Percentiles rank a stretch among this genome's conserved stretches.
Conservation (phyloP, 2,888 invertebrate species). For the Ctenicera cuprea region DNA sequence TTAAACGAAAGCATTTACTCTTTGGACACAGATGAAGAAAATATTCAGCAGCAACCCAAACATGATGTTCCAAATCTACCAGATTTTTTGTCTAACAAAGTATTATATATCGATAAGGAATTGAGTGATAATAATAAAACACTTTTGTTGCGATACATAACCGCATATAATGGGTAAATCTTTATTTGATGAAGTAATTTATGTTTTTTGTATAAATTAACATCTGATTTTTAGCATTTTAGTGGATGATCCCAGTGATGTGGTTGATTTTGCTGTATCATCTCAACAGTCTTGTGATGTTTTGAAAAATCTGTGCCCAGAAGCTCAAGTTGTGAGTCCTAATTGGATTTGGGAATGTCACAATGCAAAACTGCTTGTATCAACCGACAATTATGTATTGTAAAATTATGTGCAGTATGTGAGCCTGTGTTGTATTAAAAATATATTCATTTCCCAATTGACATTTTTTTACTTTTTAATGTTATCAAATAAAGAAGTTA, state of each 20-base stretch:
- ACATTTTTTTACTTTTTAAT: too few species aligned
- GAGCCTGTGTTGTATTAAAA: too few species aligned
- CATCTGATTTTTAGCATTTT: constrained; percentile 58
- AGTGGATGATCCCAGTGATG: constrained; percentile 63
- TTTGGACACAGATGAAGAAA: constrained; percentile 70
- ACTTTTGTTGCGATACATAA: constrained; percentile 74
- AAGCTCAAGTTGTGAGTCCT: constrained; percentile 71
- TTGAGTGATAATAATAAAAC: constrained; percentile 67
- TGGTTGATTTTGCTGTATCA: constrained; percentile 64
- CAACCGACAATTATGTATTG: constrained; percentile 54
- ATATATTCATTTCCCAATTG: too few species aligned
- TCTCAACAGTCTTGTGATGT: constrained; percentile 60
- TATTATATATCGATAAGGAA: constrained; percentile 73
- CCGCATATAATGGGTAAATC: constrained; percentile 78
- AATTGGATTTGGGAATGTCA: constrained; percentile 80
- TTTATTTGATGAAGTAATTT: background rate
- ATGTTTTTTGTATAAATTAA: background rate
- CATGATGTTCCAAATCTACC: constrained; percentile 65
- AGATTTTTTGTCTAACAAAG: constrained; percentile 72
- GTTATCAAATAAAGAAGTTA: too few species aligned
- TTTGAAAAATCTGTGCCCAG: constrained; percentile 61
- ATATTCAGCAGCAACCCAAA: constrained; percentile 40
- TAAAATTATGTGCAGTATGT: background rate
- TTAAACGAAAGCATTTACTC: constrained; percentile 37
- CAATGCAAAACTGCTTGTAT: constrained; percentile 65